phyloP scores from a whole-genome alignment of 2,113 vertebrate genomes.

The Aphyosemion australe region DNA sequence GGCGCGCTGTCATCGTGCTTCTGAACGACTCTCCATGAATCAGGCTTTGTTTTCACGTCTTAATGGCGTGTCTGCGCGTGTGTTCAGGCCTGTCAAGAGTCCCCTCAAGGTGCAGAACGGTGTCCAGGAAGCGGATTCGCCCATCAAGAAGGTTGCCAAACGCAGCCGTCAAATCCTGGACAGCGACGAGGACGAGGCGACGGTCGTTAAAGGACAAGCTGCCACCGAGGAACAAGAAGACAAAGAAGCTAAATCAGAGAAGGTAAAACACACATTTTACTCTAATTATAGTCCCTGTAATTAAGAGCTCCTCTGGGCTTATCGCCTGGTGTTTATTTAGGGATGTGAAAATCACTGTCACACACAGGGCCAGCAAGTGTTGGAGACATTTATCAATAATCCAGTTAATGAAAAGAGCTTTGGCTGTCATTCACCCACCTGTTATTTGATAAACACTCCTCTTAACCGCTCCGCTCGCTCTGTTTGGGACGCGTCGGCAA shows the following conservation, averaged over 20 bases:
- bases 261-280: conserved; percentile 27
- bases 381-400: conserved; percentile 45
- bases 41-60: not conserved
- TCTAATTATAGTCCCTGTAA: not conserved
- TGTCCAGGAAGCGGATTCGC: conserved; percentile 69
- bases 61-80: not conserved
- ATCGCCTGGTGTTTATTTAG: conserved; percentile 32
- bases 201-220: conserved; percentile 48
- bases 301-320: conserved; percentile 17
- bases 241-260: conserved; percentile 36
- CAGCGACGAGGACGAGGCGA: conserved; percentile 82
- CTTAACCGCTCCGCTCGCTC: conserved; percentile 8
- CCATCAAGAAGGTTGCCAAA: conserved; percentile 77
- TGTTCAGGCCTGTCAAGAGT: conserved; percentile 65
- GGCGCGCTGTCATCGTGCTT: not conserved
- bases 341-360: not conserved
- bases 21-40: not conserved
- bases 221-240: conserved; percentile 26
- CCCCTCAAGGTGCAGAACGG: conserved; percentile 83
- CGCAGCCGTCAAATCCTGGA: conserved; percentile 78
- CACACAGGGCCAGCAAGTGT: conserved; percentile 29
- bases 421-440: conserved; percentile 44
- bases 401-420: conserved; percentile 38
- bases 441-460: conserved; percentile 48
- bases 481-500: conserved; percentile 4